Base-by-base conservation (phyloP, 1,140 invertebrate species). In the Eumaeus atala region DNA sequence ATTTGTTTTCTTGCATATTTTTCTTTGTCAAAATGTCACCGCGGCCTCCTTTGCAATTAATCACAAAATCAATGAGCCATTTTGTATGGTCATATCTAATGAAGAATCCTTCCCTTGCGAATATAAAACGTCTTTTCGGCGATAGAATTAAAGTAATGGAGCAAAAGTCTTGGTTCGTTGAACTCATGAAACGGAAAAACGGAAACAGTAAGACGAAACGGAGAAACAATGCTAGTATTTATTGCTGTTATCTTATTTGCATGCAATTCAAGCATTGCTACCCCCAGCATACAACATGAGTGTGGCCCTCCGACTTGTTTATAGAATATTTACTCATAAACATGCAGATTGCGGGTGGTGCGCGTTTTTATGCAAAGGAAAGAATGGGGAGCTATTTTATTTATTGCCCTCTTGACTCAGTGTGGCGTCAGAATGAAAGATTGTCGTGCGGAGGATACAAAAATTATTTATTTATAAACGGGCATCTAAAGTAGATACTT, bases 311-410 rank as follows among this genome's bases (percentile, higher is more conserved):
- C 66, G 68, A 73, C 72, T 80, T 84, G 78, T 84, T 84, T 82
- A 87, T 87, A 84, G 80, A 87, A 87, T 84, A 84, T 84, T 82
- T 78, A 66, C 77, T 83, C 82, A 87, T 87, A 87, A 87, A 87
- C 84, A 84, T 87, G 84, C 77, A 87, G 84, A 87, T 87, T 87
- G 79, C 75, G 78, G 79, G 77, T 80, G 80, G 72, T 76, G 79
- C 77, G 70, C 68, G 70, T 82, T 84, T 86, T 84, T 84, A 84
- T 84, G 74, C 77, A 79, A 83, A 82, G 79, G 70, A 73, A 70
- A 59, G 64, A 67, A 76, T 73, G 77, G 84, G 80, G 74, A 76
- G 72, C 63, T 61, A 68, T 84, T 84, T 84, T 87, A 87, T 87
- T 87, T 87, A 87, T 87, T 84, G 68, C 77, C 70, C 74, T 78